A percentile compares a stretch with the other conserved stretches of the same genome.
Evolutionary conservation across 2,113 vertebrate species (phyloP).

Genomic region (Perca fluviatilis): DNA sequence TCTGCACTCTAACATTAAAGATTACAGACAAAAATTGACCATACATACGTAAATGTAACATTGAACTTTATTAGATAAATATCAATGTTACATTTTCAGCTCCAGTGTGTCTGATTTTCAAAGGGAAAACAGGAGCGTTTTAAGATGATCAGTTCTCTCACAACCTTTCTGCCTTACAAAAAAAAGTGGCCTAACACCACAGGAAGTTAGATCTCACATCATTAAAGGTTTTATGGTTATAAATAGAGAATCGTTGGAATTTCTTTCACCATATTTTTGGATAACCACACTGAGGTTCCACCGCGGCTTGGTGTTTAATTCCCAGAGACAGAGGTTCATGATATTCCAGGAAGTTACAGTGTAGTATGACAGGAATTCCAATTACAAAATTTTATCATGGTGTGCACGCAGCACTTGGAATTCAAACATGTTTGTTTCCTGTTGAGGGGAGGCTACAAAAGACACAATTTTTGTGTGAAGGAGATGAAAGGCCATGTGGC

Average conservation of each 20-base stretch:
- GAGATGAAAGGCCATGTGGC: constrained; percentile 41
- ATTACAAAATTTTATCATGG: constrained; percentile 48
- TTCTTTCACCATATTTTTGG: constrained; percentile 66
- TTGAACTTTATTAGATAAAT: background rate
- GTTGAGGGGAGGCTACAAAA: constrained; percentile 35
- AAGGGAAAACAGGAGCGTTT: background rate
- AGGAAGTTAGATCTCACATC: constrained; percentile 50
- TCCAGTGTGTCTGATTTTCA: background rate
- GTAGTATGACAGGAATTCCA: constrained; percentile 65
- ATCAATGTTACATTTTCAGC: background rate
- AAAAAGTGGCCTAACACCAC: constrained; percentile 25
- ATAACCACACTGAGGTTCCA: constrained; percentile 69
- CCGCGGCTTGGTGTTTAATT: constrained; percentile 45
- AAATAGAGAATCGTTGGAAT: constrained; percentile 65
- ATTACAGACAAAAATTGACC: background rate
- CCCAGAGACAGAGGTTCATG: constrained; percentile 46
- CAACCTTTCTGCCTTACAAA: background rate
- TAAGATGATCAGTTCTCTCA: constrained; percentile 1
- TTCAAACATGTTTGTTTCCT: constrained; percentile 70
- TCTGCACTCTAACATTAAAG: background rate
- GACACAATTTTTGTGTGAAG: constrained; percentile 23
- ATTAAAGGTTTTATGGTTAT: constrained; percentile 66
- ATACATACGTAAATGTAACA: background rate
- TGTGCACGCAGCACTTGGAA: constrained; percentile 39
- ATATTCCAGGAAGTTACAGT: constrained; percentile 61